Evolutionary conservation across 2,888 invertebrate genomes (phyloP).

Genomic region (Cetonia aurata): DNA sequence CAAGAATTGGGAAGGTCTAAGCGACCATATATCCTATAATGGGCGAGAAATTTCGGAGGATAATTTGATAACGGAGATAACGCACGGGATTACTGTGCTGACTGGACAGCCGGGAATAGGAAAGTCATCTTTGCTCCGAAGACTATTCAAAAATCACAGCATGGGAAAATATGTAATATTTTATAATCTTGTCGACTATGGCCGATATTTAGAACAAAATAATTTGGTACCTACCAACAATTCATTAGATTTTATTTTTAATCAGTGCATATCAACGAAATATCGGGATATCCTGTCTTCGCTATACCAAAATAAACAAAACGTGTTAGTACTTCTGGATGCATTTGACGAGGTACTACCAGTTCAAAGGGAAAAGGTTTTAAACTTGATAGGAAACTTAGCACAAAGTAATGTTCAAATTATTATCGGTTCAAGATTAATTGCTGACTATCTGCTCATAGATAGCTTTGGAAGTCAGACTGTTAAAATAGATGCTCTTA

Average conservation of each 20-base stretch:
- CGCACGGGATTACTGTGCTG: not conserved
- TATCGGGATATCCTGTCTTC: not conserved
- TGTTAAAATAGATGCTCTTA: not conserved
- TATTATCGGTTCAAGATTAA: conserved; percentile 8
- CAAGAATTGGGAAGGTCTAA: too few species aligned
- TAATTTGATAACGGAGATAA: not conserved
- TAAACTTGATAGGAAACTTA: not conserved
- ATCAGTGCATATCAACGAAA: not conserved
- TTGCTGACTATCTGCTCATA: not conserved
- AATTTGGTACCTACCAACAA: not conserved
- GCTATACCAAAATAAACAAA: not conserved
- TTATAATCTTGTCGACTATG: not conserved
- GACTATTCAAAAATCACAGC: not conserved
- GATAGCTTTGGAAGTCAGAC: not conserved
- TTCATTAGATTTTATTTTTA: not conserved
- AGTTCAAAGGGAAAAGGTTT: not conserved
- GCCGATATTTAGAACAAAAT: not conserved
- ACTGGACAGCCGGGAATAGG: conserved; percentile 17
- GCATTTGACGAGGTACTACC: conserved; percentile 1
- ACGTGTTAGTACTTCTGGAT: not conserved
- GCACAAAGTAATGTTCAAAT: not conserved
- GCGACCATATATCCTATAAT: not conserved
- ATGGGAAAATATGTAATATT: not conserved
- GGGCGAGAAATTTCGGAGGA: not conserved
- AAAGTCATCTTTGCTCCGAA: not conserved